Evolutionary conservation across 2,113 vertebrate genomes (phyloP), one percentile per base, ranked within the genome.

Genomic region (Danionella cerebrum): DNA sequence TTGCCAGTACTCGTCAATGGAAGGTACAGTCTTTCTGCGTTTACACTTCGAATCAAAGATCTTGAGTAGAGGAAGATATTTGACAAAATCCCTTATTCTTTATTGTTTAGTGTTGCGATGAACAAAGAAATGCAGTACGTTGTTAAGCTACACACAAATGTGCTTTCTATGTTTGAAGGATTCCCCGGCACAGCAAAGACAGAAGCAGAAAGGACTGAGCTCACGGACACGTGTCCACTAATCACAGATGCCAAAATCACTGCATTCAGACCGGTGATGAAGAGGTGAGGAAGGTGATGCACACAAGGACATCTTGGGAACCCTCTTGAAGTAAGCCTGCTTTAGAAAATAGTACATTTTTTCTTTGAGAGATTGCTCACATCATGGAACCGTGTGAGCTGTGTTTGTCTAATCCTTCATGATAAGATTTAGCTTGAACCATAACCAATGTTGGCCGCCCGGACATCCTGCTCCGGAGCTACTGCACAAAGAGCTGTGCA

Each of bases 201-300:
- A 18, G 79, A 82, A 35, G 55, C 74, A 29, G 81, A 82, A 68
- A 71, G 79, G 9, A 42, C 82, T 42, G 89, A 89, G 70, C 75
- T 84, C 50, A 82, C 68, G 1, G 85, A 88, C 60, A 70, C 60
- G 9, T 86, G 84, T 70, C 67, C 82, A 71, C 72, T 63, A 4
- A 67, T 80, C 62, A 82, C 80, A 65, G 85, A 89, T 22, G 82
- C 87, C 77, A 88, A 91, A 82, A 86, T 87, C 76, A 90, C 90
- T 52, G 90, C 91, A 42, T 93, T 93, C 84, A 91, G 90, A 79
- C 86, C 91, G n/a, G 89, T 92, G 76, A 87, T 92, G 86, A 90
- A 90, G 86, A 90, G 92, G 88, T 93, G 90, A 93, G 88, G 80
- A 84, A 90, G 86, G 90, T 91, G 80, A 87, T 18, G 44, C 44